A percentile compares a stretch with the other conserved stretches of the same genome.
Conservation (phyloP, 2,888 invertebrate genomes). For the Agonopterix alstromeriana region DNA sequence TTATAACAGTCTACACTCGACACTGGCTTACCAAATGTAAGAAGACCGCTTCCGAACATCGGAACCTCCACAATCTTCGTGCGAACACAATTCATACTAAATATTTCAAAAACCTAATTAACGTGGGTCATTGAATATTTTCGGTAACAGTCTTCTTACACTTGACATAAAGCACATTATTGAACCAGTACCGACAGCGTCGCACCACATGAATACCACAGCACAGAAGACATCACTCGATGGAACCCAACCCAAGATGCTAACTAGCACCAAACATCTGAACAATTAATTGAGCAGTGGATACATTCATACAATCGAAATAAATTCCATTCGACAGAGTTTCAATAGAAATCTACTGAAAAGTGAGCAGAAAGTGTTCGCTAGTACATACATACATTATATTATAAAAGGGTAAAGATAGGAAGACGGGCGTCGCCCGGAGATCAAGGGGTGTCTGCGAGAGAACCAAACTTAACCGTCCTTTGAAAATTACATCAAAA, state of each 20-base stretch:
- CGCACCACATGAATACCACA: not conserved
- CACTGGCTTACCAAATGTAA: too few species aligned
- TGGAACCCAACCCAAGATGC: not conserved
- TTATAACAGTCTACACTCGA: too few species aligned
- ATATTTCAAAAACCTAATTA: too few species aligned
- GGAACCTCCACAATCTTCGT: too few species aligned
- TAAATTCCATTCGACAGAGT: slow-evolving; percentile 12
- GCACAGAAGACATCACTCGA: not conserved
- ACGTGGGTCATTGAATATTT: too few species aligned
- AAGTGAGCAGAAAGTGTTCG: slow-evolving; percentile 35
- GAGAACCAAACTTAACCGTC: not conserved
- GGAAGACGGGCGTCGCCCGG: not conserved
- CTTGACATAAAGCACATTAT: too few species aligned
- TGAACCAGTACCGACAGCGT: too few species aligned
- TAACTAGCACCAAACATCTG: slow-evolving; percentile 15
- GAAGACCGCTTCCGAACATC: too few species aligned
- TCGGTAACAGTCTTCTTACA: too few species aligned
- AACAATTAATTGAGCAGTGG: slow-evolving; percentile 38
- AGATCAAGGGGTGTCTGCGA: not conserved
- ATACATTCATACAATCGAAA: slow-evolving; percentile 16
- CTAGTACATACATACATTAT: not conserved
- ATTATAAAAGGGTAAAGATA: not conserved
- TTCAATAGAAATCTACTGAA: slow-evolving; percentile 26
- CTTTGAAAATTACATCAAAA: too few species aligned
- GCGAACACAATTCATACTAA: too few species aligned